Evolutionary conservation across 2,113 vertebrate genomes (phyloP).

Genomic region (Poecile atricapillus): DNA sequence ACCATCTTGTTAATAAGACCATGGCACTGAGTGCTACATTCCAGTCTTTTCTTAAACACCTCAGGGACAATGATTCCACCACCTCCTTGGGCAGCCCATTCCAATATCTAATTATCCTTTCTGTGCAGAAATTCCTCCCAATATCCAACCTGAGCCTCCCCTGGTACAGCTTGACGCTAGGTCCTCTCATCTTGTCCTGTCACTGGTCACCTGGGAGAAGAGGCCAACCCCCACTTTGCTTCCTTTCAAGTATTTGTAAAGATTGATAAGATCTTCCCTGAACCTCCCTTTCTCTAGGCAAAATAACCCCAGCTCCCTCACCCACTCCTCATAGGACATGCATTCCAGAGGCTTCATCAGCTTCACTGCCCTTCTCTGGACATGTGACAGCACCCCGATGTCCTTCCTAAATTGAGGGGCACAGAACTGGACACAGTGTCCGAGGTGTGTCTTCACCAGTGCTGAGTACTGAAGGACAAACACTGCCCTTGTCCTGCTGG

Average conservation of each 20-base stretch:
- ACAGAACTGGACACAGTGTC: background rate
- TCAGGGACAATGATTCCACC: background rate
- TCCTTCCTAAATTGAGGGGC: background rate
- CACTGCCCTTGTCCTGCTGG: background rate
- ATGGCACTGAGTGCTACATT: background rate
- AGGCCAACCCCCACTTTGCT: background rate
- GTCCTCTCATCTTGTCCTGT: background rate
- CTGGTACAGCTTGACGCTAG: background rate
- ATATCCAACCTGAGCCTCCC: background rate
- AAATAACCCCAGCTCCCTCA: background rate
- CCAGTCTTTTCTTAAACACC: background rate
- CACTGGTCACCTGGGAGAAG: rapidly evolving
- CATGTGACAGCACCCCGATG: background rate
- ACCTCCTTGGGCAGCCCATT: background rate
- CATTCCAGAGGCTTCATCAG: background rate
- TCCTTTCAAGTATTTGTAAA: background rate
- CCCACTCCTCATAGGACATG: background rate
- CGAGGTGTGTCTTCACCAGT: rapidly evolving
- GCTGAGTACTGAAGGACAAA: background rate
- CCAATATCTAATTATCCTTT: background rate
- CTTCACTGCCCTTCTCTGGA: background rate
- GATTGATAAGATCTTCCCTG: background rate
- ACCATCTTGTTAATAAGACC: background rate
- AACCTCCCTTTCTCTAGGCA: background rate
- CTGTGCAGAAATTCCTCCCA: background rate